Conservation (phyloP, 1,140 invertebrate genomes). For the Eufriesea mexicana region DNA sequence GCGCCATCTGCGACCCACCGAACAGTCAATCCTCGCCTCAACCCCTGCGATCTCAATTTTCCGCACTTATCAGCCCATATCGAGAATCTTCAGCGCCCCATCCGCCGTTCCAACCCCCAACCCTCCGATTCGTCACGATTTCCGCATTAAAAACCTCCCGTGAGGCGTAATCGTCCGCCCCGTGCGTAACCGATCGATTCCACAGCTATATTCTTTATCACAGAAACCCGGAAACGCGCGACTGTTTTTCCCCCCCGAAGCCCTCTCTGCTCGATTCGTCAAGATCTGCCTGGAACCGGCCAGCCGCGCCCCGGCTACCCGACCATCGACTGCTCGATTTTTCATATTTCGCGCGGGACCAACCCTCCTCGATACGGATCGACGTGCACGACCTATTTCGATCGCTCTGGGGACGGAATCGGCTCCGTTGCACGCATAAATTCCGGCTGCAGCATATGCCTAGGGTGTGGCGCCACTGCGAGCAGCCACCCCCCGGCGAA, state of each 20-base stretch:
- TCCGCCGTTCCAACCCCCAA: background rate
- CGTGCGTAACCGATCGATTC: too few species aligned
- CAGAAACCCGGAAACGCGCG: background rate
- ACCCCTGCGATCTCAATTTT: slow-evolving; percentile 24
- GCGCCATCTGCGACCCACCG: too few species aligned
- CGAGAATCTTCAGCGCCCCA: background rate
- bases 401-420: slow-evolving; percentile 41
- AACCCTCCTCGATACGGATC: slow-evolving; percentile 47
- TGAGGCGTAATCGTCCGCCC: too few species aligned
- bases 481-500: slow-evolving; percentile 20
- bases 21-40: slow-evolving; percentile 15
- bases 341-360: slow-evolving; percentile 60
- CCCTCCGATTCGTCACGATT: slow-evolving; percentile 73
- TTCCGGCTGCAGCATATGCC: slow-evolving; percentile 49
- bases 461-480: background rate
- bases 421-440: slow-evolving; percentile 42
- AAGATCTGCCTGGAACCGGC: slow-evolving; percentile 49
- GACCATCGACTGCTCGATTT: slow-evolving; percentile 54
- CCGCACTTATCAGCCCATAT: slow-evolving; percentile 39
- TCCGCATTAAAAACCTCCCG: slow-evolving; percentile 15
- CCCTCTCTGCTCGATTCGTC: slow-evolving; percentile 58
- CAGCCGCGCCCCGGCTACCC: background rate
- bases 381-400: slow-evolving; percentile 46
- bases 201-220: background rate
- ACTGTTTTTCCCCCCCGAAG: slow-evolving; percentile 43